Base-by-base conservation (phyloP, 1,140 invertebrate species). In the Brachionus calyciflorus region DNA sequence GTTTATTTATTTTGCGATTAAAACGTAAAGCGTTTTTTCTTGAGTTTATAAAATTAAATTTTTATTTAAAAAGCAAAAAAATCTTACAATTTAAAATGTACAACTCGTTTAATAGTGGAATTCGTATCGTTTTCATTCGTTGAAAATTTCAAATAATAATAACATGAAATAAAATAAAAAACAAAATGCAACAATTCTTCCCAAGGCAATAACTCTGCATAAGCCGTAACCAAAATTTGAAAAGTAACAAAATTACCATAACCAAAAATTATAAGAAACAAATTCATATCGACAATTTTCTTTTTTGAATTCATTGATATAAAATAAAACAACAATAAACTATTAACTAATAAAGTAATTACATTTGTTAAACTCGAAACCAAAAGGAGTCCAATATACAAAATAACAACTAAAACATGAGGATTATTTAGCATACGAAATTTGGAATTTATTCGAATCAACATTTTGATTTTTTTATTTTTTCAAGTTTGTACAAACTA, bases 191-290 rank as follows among this genome's bases (percentile, higher is more conserved):
- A 46, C 7, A 7, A 49, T 21, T 51, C 51, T 55, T 73, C 69
- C 69, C 69, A 73, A 9, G 46, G 69, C 46, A 73, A 51, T 21
- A 51, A 33, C 41, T 73, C 69, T 5, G 69, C 69, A 55, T 73
- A 73, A 26, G 46, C 30, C 12, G 69, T 9, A 17, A 73, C 69
- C 26, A 73, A 21, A 19, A 73, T 19, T 41, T 51, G 69, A 33
- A 51, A 73, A 19, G 48, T 24, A 24, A 53, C 51, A 6, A 73
- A 30, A 49, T 73, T 73, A 40, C 41, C 41, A 21, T 44, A 12
- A 44, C 12, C 33, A 44, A 65, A 26, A 21, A 41, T 12, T 14
- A 17, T 65, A 3, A 65, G 12, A 12, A 44, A 46, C 2, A 26
- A 21, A 41, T 65, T 65, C 26, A 65, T 24, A 37, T 60, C 28